Base-by-base conservation (phyloP, 2,113 vertebrate genomes). In the Pan paniscus region DNA sequence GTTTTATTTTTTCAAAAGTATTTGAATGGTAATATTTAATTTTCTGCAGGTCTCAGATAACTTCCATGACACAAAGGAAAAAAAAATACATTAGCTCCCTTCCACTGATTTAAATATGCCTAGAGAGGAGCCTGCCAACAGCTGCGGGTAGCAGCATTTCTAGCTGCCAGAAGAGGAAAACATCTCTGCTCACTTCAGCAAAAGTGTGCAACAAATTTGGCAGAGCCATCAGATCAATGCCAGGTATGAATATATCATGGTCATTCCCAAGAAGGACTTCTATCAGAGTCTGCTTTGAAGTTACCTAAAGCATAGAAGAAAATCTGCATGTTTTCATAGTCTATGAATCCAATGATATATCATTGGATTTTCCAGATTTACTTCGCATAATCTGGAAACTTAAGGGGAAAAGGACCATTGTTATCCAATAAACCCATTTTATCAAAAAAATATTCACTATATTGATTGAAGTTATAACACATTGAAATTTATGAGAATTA, bases 1-100 rank as follows among this genome's bases (percentile, higher is more conserved):
- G 30, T 67, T 92, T 59, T 73, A 78, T 68, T 57, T 81, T 90
- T 95, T 73, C 35, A 32, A 72, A 81, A 94, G 85, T 55, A 86
- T 73, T 52, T 91, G 57, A 85, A 55, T 57, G 27, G 46, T 50
- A 87, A 79, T 50, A 83, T 0, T 87, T 68, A 89, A 35, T 89
- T 88, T 48, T 95, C 81, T 46, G 18, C 2, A 75, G 12, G 25
- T n/a, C 50, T 96, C 70, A 43, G 40, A 40, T 57, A 82, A 90
- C 38, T 94, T 64, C 27, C 35, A 22, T n/a, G 35, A 89, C 43
- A 67, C 16, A n/a, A 76, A 93, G 50, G 43, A 84, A 75, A 86
- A 93, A 87, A 75, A 86, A 93, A 72, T 14, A 57, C n/a, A 87
- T 17, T 30, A 75, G 8, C 27, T 14, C n/a, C 30, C 40, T 67